These are phyloP conservation scores for Oplegnathus fasciatus DNA, from an alignment of 2,113 vertebrate genomes.

Conservation along the genomic window DNA sequence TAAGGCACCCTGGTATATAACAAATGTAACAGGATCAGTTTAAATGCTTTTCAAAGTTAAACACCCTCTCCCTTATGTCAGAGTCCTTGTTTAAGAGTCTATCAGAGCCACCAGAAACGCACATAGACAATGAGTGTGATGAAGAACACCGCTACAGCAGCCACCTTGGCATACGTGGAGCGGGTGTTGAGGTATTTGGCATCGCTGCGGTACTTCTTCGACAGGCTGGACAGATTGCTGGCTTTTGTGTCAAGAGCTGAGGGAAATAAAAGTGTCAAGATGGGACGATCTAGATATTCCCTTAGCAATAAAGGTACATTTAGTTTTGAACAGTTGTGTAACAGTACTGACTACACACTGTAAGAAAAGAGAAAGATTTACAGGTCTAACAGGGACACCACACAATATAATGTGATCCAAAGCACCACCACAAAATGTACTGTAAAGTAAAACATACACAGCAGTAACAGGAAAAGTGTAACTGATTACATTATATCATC, in stretches of 20 bases:
- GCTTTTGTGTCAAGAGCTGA: conserved; percentile 96
- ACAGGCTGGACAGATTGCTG: conserved; percentile 93
- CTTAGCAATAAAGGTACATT: not conserved
- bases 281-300: not conserved
- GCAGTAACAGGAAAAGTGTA: not conserved
- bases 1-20: conserved; percentile 46
- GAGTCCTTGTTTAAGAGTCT: conserved; percentile 16
- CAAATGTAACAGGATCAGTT: conserved; percentile 1
- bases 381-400: not conserved
- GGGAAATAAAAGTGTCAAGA: not conserved
- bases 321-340: not conserved
- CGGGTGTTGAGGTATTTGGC: conserved; percentile 98
- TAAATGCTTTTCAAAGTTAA: conserved; percentile 1
- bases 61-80: not conserved
- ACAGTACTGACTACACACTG: not conserved
- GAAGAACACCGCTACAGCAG: conserved; percentile 92
- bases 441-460: not conserved
- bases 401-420: not conserved
- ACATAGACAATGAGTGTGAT: conserved; percentile 95
- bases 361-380: too few relatives aligned
- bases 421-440: not conserved
- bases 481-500: not conserved
- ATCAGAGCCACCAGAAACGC: conserved; percentile 99
- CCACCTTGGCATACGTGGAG: conserved; percentile 95
- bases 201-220: conserved; percentile 96